Evolutionary conservation across 1,140 invertebrate genomes (phyloP).

Genomic region (Mamestra configurata): DNA sequence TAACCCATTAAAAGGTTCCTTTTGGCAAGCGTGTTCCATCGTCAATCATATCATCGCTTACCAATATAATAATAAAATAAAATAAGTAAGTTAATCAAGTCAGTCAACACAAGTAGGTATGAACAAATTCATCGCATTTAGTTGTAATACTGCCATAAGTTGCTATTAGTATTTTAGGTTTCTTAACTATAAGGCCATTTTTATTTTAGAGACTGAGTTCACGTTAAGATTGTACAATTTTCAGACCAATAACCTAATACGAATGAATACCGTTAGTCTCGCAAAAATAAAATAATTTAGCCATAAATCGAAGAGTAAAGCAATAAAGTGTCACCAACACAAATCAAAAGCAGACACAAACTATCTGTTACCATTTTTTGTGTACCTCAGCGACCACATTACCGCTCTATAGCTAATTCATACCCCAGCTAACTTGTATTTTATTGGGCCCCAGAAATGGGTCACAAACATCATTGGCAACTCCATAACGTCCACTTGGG

Average conservation of each 20-base stretch:
- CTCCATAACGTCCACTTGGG: constrained; percentile 1
- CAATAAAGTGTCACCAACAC: neutral
- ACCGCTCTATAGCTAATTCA: neutral
- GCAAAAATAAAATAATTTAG: neutral
- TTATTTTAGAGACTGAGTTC: no score
- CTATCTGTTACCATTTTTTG: neutral
- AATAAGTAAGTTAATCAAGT: no score
- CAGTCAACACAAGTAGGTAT: neutral
- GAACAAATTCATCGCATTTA: neutral
- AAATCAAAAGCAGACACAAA: constrained; percentile 1
- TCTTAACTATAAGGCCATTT: no score
- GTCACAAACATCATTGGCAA: constrained; percentile 28
- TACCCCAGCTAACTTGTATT: neutral
- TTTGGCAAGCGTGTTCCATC: no score
- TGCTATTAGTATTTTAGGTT: neutral
- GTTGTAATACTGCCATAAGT: neutral
- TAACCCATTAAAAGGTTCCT: no score
- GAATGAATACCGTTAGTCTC: neutral
- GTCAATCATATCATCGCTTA: no score
- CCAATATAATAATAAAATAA: neutral
- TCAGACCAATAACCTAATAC: neutral
- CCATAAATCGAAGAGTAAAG: neutral
- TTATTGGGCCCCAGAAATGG: constrained; percentile 22
- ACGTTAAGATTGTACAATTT: no score
- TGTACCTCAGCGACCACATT: neutral